Conservation (phyloP, 1,140 invertebrate species). For the Drosophila navojoa region DNA sequence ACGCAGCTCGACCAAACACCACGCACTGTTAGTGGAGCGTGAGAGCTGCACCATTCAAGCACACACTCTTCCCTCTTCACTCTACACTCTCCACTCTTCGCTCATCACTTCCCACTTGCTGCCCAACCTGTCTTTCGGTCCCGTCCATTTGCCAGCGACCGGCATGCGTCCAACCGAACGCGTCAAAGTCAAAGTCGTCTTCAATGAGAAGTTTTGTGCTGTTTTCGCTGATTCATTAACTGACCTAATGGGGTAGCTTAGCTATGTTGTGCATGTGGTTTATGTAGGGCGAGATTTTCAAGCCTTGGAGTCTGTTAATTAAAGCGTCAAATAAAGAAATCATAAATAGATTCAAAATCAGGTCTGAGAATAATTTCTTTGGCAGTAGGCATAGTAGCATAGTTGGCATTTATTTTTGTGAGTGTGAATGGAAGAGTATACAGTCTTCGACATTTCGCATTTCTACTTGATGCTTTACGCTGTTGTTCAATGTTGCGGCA, state of each 20-base stretch:
- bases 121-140: background rate
- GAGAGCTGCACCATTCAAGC: conserved; percentile 2
- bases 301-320: too few species aligned
- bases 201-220: conserved; percentile 53
- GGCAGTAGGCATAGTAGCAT: too few species aligned
- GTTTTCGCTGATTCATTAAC: conserved; percentile 35
- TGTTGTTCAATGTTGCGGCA: conserved; percentile 66
- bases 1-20: conserved; percentile 48
- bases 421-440: conserved; percentile 11
- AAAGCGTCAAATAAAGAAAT: too few species aligned
- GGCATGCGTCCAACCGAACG: conserved; percentile 49
- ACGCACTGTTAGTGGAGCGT: conserved; percentile 32
- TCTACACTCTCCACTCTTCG: too few species aligned
- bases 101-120: too few species aligned
- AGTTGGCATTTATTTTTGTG: too few species aligned
- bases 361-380: too few species aligned
- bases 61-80: background rate
- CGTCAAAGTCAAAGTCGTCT: conserved; percentile 76
- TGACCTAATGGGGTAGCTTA: conserved; percentile 14
- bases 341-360: too few species aligned
- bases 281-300: too few species aligned
- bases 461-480: conserved; percentile 18
- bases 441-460: background rate
- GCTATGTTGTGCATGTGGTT: conserved; percentile 1
- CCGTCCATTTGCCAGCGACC: conserved; percentile 32